Percentiles rank a stretch among this genome's conserved stretches.
phyloP scores from a whole-genome alignment of 2,113 vertebrate genomes.

The Trogon melanurus region DNA sequence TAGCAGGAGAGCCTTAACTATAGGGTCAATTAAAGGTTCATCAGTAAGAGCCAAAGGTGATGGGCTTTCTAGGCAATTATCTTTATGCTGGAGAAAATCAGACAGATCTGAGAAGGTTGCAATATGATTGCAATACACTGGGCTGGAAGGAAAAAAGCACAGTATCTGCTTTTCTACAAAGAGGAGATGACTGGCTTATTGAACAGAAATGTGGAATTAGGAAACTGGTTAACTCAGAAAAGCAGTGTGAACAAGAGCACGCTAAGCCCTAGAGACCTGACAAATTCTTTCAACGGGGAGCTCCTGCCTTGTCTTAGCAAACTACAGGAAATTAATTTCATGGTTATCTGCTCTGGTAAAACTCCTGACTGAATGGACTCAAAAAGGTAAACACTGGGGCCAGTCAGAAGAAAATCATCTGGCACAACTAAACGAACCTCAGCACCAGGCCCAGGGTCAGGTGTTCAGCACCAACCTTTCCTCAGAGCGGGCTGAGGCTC shows the following conservation, averaged over 20 bases:
- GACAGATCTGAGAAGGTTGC: not conserved
- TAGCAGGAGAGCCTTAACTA: not conserved
- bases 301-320: not conserved
- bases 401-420: not conserved
- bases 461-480: not conserved
- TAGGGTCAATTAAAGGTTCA: not conserved
- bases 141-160: not conserved
- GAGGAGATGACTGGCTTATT: not conserved
- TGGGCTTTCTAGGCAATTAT: not conserved
- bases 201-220: not conserved
- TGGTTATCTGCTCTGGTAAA: constrained; percentile 11
- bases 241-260: not conserved
- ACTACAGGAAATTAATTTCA: not conserved
- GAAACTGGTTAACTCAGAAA: not conserved
- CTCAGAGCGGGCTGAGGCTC: not conserved
- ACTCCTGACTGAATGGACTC: not conserved
- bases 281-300: not conserved
- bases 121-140: not conserved
- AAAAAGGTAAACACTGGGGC: not conserved
- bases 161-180: not conserved
- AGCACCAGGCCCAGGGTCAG: not conserved
- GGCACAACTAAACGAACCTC: not conserved
- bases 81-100: not conserved
- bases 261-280: not conserved
- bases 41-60: not conserved